Evolutionary conservation across 2,113 vertebrate genomes (phyloP), one percentile per base, ranked within the genome.

Genomic region (Dicaeum eximium): DNA sequence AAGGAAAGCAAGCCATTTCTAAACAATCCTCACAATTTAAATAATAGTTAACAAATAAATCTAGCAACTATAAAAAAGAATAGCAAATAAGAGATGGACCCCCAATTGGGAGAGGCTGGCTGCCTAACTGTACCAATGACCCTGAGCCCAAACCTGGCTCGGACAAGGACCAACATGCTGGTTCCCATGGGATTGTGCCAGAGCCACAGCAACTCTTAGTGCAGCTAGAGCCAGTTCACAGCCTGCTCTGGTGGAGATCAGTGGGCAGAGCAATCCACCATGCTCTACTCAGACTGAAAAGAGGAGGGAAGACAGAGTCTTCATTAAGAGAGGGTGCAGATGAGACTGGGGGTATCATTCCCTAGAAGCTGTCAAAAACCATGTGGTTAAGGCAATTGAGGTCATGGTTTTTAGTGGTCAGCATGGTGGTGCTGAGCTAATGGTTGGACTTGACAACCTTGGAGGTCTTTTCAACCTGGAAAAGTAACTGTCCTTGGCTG

Each of bases 41-140:
- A 92, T 93, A 96, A 93, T 81, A 96, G 96, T 93, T 90, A 94
- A 83, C 57, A 97, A 80, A 96, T 96, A 96, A 94, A 96, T 96
- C 88, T 74, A 90, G 40, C 35, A 83, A 57, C 60, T 53, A 72
- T 57, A 64, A 84, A 75, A 88, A 54, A 77, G 62, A 88, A 88
- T 28, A 77, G 1, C 30, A 80, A 84, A 44, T 42, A 91, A 70
- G 51, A 83, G 44, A 64, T 33, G 53, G 44, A 74, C 5, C 1
- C 9, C 5, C 28, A 37, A 10, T 35, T 64, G 67, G 44, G 20
- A 90, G 9, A 78, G 11, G 15, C 12, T 62, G 17, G 23, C 35
- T 80, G 42, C 15, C 44, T 80, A 24, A 48, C 15, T 37, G 18
- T 67, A 54, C 9, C 16, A 64, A 44, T 14, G 5, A 54, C 2